phyloP scores from a whole-genome alignment of 2,113 vertebrate species.

The Platycercus adscitus region DNA sequence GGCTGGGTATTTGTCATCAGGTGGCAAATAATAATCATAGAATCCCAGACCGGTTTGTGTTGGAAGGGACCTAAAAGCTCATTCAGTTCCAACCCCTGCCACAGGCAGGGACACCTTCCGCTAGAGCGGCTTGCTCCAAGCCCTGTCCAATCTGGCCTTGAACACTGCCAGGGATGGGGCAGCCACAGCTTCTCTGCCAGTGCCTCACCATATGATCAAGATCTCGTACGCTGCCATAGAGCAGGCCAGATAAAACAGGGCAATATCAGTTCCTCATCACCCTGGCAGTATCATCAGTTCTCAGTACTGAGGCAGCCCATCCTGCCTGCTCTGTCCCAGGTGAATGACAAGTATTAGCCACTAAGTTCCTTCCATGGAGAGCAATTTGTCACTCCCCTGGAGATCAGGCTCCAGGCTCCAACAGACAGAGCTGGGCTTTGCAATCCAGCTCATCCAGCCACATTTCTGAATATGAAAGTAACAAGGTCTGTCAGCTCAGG shows the following conservation, averaged over 20 bases:
- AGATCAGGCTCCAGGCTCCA: not conserved
- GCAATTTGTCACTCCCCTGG: not conserved
- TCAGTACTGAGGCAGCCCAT: not conserved
- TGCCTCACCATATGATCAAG: not conserved
- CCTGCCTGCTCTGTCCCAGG: not conserved
- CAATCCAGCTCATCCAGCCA: not conserved
- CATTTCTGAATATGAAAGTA: not conserved
- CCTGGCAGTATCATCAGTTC: fast-evolving
- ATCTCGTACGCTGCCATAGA: fast-evolving
- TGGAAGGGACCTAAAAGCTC: not conserved
- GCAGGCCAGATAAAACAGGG: not conserved
- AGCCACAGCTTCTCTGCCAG: not conserved
- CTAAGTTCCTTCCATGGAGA: not conserved
- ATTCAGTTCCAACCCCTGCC: not conserved
- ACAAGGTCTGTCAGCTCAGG: not conserved
- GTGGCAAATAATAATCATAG: not conserved
- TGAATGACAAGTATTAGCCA: not conserved
- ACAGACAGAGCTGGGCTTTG: not conserved
- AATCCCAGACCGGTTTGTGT: not conserved
- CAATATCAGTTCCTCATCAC: not conserved
- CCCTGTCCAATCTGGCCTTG: not conserved
- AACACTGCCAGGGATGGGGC: not conserved
- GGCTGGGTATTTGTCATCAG: not conserved
- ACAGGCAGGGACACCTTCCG: not conserved
- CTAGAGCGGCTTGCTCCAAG: not conserved